Base-by-base conservation (phyloP, 1,140 invertebrate species). In the Lordiphosa collinella region DNA sequence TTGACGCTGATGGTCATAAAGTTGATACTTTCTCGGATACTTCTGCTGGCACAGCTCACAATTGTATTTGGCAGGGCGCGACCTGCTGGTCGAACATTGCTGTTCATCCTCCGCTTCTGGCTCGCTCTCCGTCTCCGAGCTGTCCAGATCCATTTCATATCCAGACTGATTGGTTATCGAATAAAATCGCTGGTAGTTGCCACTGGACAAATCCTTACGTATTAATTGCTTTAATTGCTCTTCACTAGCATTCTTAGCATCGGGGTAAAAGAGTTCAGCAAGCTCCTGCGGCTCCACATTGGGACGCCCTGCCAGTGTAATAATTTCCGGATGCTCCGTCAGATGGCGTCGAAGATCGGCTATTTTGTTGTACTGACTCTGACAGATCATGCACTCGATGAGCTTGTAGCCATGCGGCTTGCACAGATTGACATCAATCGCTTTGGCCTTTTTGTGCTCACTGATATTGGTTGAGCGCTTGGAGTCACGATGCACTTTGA, bases 31-130 rank as follows among this genome's bases (percentile, higher is more conserved):
- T 2, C 87, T 89, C 8, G 79, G 70, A 61, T 90, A 91, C 34
- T 63, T 60, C 49, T 89, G 87, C 13, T 85, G 87, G 57, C 91
- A 91, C 5, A 88, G 75, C 16, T 90, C 88, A 66, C 91, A 92
- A 37, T 16, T 59, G 37, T 88, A 88, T 29, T 47, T 63, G n/a
- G 52, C 12, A 32, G 7, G 13, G 9, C 31, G 12, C 5, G 25
- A 32, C 8, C 4, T 5, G 31, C 3, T 32, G 7, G 10, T 22
- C 4, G 7, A 8, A 29, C 29, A 22, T 57, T 68, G 14, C 43
- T 57, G 8, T 13, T 50, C 9, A 34, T 54, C 6, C 40, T 54
- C 12, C 61, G 18, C 6, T 50, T 63, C n/a, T 32, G 58, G 7
- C 8, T 84, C 78, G 14, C 78, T 84, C 0, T 84, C 78, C 4